These are phyloP conservation scores for Vanessa atalanta DNA, from an alignment of 1,140 invertebrate species.

Conservation along the genomic window DNA sequence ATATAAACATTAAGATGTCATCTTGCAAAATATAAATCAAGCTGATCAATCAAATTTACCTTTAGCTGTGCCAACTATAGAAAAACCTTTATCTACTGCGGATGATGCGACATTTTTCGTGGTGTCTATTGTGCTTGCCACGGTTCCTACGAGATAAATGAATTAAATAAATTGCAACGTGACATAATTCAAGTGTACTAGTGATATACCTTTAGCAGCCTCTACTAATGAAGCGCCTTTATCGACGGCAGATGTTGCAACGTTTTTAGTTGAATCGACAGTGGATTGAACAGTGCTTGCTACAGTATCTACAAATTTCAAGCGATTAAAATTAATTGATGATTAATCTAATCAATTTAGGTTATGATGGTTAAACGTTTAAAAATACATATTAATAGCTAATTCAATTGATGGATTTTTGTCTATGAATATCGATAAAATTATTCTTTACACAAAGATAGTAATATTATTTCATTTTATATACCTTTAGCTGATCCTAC, in stretches of 20 bases:
- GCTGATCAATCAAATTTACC: conserved; percentile 31
- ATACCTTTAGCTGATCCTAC: conserved; percentile 37
- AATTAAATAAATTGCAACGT: conserved; percentile 24
- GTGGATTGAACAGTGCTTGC: conserved; percentile 46
- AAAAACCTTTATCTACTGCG: conserved; percentile 42
- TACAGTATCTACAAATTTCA: conserved; percentile 46
- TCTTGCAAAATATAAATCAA: background rate
- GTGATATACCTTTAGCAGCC: conserved; percentile 56
- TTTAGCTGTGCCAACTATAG: conserved; percentile 48
- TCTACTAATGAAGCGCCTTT: conserved; percentile 54
- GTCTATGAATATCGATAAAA: background rate
- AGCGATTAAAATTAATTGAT: background rate
- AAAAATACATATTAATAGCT: no score
- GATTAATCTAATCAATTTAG: background rate
- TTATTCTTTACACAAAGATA: background rate
- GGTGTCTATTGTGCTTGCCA: conserved; percentile 45
- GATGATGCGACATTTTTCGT: conserved; percentile 45
- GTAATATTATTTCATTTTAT: background rate
- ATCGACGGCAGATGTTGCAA: conserved; percentile 54
- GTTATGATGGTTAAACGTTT: no score
- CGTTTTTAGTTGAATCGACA: conserved; percentile 63
- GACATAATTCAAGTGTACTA: background rate
- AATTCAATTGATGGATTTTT: no score
- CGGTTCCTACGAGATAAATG: conserved; percentile 46
- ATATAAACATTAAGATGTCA: background rate